Conservation (phyloP, 2,888 invertebrate genomes). For the Noctua janthina region DNA sequence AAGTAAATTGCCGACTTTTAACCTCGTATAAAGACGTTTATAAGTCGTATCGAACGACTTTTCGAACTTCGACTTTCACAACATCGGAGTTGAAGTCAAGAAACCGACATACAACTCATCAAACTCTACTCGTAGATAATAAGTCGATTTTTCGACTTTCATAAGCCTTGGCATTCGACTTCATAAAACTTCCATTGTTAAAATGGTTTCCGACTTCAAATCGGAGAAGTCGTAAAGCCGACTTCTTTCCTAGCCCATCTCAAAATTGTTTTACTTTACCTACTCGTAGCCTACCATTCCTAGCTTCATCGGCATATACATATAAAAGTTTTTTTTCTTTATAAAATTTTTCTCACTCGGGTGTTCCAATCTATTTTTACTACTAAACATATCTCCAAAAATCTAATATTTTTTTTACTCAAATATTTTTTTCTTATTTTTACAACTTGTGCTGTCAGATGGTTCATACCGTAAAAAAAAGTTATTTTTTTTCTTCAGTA, state of each 20-base stretch:
- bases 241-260: conserved; percentile 58
- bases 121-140: conserved; percentile 55
- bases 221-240: conserved; percentile 64
- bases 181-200: conserved; percentile 48
- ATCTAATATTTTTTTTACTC: conserved; percentile 81
- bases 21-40: conserved; percentile 69
- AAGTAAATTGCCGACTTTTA: conserved; percentile 57
- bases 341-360: conserved; percentile 71
- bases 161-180: conserved; percentile 36
- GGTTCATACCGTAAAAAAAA: conserved; percentile 77
- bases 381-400: conserved; percentile 90
- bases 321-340: conserved; percentile 69
- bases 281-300: conserved; percentile 62
- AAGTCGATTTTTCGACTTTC: conserved; percentile 51
- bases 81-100: conserved; percentile 50
- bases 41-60: conserved; percentile 58
- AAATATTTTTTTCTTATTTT: conserved; percentile 78
- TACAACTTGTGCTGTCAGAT: conserved; percentile 82
- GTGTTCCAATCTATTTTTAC: conserved; percentile 73
- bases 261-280: conserved; percentile 58
- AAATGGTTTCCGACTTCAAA: conserved; percentile 60
- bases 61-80: conserved; percentile 46
- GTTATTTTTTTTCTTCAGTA: conserved; percentile 50
- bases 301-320: conserved; percentile 64
- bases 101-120: conserved; percentile 49